Evolutionary conservation across 2,888 invertebrate genomes (phyloP), one percentile per base, ranked within the genome.

Genomic region (Hypena proboscidalis): DNA sequence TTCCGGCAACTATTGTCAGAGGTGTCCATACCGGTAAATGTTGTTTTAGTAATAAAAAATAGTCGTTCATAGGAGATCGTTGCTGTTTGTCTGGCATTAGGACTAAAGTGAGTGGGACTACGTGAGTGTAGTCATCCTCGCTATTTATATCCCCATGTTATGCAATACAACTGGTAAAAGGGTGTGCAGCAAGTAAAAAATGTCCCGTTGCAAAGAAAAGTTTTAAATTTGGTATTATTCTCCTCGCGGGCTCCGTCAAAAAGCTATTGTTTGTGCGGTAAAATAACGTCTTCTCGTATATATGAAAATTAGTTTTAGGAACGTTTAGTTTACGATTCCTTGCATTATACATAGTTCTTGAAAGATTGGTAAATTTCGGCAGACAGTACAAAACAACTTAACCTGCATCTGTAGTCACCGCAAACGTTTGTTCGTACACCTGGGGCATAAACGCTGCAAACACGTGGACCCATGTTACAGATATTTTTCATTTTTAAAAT

Each of bases 371-470:
- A 33, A 33, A 33, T 33, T 33, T 33, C 22, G 33, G 20, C 14
- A n/a, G n/a, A 27, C 14, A 27, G 27, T 14, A 27, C 14, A 13
- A 30, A 38, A 25, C 30, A 29, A 38, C 30, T 38, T 21, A 30
- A 30, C 38, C 38, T 30, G 20, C 23, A 38, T 38, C 38, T 30
- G 29, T 38, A 21, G 21, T 21, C 23, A 19, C 8, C 17, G n/a
- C 17, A 22, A 22, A 30, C 14, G 15, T 21, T 23, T 23, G 27
- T 42, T 35, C 30, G 35, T 35, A 45, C 17, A 46, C 31, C 41
- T 46, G 46, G 27, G 46, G 40, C 40, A 36, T 46, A 40, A 26
- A 36, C 6, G 36, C 40, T 46, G 40, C 46, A n/a, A n/a, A n/a
- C n/a, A n/a, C n/a, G n/a, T 15, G 27, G 35, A 40, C 40, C 45